Evolutionary conservation across 1,140 invertebrate genomes (phyloP), one percentile per base, ranked within the genome.

Genomic region (Euwallacea similis): DNA sequence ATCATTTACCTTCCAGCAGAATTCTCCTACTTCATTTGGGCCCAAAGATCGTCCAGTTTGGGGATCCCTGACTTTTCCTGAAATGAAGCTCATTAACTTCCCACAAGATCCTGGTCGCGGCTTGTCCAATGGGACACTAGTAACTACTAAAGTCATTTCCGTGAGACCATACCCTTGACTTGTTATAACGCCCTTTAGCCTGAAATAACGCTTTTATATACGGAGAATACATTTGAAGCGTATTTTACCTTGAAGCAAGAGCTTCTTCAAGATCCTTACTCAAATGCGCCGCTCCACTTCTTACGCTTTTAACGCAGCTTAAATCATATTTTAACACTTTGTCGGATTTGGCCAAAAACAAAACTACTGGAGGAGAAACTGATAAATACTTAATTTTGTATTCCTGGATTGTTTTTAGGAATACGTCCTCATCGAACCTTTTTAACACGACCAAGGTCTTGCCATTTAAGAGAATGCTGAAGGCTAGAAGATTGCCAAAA

Each of bases 371-470:
- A n/a, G 88, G 87, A 0, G 88, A 87, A 2, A 87, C 66, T 9
- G 78, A 77, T 9, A 88, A 63, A 53, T 80, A 73, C 42, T 80
- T 60, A 71, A 90, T 84, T 83, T 86, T 86, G 63, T 88, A 84
- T 66, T 85, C 81, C 78, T 83, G 74, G 55, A 85, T 82, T 2
- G 83, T 79, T 66, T 81, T 82, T 9, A 91, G 79, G 76, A 88
- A 91, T 0, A 83, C 47, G 50, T 88, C 80, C 9, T 86, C 82
- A 0, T 90, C 86, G 78, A 91, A 92, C 63, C 82, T 83, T 42
- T 77, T 63, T 33, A 84, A 47, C 47, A 79, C 78, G 7, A 83
- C 76, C 2, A 81, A 62, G 15, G 69, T 66, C 10, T 73, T n/a
- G 15, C 43, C 55, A 2, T 69, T 67, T 0, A 69, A 33, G 43